Evolutionary conservation across 2,797 vertebrate species (phyloP), one percentile per base, ranked within the genome.

Genomic region (Dallia pectoralis): DNA sequence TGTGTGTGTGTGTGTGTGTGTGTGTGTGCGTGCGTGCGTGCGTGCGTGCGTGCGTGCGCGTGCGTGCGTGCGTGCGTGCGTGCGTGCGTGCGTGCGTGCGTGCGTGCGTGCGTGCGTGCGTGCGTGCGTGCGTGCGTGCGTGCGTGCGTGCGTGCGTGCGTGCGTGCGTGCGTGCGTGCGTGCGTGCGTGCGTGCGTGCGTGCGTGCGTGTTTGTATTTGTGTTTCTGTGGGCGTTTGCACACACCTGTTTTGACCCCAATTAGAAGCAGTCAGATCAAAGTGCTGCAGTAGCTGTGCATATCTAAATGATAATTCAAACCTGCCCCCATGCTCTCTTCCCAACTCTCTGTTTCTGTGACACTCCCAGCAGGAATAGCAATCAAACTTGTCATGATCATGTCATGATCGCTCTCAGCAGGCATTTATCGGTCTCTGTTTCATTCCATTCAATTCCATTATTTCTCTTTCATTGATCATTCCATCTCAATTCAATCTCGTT

Each of bases 191-290:
- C 22, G 51, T 49, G 15, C 18, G 48, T 49, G 14, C 18, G 48
- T 49, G 14, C 18, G 48, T 48, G 7, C 16, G 47, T 48, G 47
- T 48, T 11, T 49, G 0, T 44, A 14, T 49, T 2, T 49, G 2
- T 49, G 47, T 49, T 14, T 49, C 14, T 49, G 47, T 49, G 47
- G 16, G 47, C 4, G 47, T 12, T 1, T 4, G 69, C 49, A 29
- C 71, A 85, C 72, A 61, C 74, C 62, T 81, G 81, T 56, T 71
- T 77, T 74, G 40, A 85, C 86, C 86, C 80, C 87, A 83, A 91
- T 93, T 89, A 90, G 81, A 81, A 86, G 83, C 47, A 32, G 71
- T 69, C 80, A 86, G 88, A 91, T 91, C 87, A 93, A 91, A 92
- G 84, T 64, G 76, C 48, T 25, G n/a, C 64, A 81, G 79, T 72